phyloP scores from a whole-genome alignment of 2,888 invertebrate species.

The Chloroclysta siterata region DNA sequence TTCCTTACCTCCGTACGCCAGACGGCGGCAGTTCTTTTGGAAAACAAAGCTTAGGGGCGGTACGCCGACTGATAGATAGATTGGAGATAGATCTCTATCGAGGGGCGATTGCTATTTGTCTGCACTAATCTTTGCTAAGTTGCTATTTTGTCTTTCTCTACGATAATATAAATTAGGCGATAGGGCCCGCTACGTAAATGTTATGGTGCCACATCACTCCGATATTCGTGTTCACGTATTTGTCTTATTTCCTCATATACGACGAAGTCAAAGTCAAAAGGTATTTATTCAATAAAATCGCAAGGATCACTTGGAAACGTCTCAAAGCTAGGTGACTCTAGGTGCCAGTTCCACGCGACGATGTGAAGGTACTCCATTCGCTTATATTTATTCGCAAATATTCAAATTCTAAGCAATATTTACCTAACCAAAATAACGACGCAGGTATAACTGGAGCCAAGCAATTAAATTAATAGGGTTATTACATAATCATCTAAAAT shows the following conservation, averaged over 20 bases:
- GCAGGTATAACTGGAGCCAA: constrained; percentile 43
- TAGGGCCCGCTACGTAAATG: no score
- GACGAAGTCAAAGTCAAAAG: no score
- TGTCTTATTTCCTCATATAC: no score
- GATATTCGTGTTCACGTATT: no score
- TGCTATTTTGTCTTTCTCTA: constrained; percentile 46
- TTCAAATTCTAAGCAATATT: constrained; percentile 29
- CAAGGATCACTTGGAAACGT: no score
- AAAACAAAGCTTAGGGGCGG: constrained; percentile 38
- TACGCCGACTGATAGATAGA: constrained; percentile 46
- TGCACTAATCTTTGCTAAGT: constrained; percentile 55
- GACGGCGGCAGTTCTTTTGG: constrained; percentile 25
- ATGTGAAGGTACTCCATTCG: no score
- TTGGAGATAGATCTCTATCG: constrained; percentile 50
- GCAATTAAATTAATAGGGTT: constrained; percentile 76
- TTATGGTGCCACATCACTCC: no score
- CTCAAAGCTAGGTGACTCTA: no score
- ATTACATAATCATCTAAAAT: constrained; percentile 74
- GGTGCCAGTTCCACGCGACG: no score
- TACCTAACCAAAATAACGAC: constrained; percentile 27
- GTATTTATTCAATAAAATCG: no score
- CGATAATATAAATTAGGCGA: background rate
- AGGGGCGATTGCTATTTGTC: constrained; percentile 59
- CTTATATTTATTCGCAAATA: constrained; percentile 4
- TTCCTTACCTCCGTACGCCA: background rate